phyloP scores from a whole-genome alignment of 2,888 invertebrate genomes.

The Caenorhabditis sinica region DNA sequence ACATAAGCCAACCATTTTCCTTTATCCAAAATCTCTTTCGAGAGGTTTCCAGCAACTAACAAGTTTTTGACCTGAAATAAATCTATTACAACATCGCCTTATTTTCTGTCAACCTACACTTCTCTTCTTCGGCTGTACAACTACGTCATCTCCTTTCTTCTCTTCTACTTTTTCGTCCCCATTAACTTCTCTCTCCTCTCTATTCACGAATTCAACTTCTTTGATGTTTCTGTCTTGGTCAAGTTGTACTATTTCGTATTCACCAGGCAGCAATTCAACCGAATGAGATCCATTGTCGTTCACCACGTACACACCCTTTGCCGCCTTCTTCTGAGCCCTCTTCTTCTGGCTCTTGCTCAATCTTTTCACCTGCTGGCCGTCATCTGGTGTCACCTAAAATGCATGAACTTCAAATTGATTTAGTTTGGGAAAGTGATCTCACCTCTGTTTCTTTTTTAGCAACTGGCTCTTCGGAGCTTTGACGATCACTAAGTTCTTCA shows the following conservation, averaged over 20 bases:
- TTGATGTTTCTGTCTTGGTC: constrained; percentile 17
- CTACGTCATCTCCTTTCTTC: neutral
- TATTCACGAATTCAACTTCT: neutral
- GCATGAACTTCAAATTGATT: no score
- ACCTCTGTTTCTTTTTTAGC: no score
- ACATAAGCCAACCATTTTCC: constrained; percentile 58
- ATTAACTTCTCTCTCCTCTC: neutral
- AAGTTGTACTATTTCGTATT: constrained; percentile 41
- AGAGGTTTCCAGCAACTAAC: constrained; percentile 1
- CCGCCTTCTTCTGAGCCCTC: constrained; percentile 11
- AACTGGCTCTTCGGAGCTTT: no score
- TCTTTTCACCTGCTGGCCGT: neutral
- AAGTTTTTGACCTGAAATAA: constrained; percentile 18
- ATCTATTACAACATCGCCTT: neutral
- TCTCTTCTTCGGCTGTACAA: neutral
- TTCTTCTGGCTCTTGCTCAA: constrained; percentile 36
- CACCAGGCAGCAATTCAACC: constrained; percentile 39
- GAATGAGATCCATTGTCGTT: constrained; percentile 24
- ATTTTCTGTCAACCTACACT: neutral
- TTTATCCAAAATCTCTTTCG: constrained; percentile 27
- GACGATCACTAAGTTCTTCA: no score
- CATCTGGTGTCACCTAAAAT: neutral
- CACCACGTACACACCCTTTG: constrained; percentile 40
- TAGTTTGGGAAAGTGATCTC: no score
- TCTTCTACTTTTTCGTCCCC: neutral